Percentiles rank a stretch among this genome's conserved stretches.
Evolutionary conservation across 1,140 invertebrate species (phyloP).

Genomic region (Bursaphelenchus mucronatus): DNA sequence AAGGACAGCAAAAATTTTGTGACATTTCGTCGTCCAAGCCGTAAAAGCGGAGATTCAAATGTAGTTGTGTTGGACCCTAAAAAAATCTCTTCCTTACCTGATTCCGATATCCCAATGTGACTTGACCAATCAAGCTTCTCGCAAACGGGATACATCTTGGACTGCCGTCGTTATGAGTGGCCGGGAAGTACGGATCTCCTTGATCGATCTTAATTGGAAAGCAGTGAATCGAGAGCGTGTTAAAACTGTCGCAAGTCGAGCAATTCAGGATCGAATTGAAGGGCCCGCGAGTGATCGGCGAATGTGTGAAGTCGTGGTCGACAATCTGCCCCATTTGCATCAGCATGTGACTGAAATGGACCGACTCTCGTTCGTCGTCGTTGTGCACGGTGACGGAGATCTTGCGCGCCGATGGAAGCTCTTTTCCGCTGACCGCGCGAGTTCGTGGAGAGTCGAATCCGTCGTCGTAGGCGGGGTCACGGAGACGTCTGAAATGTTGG

Average conservation of each 20-base stretch:
- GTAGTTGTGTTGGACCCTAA: too few species aligned
- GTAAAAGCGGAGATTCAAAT: too few species aligned
- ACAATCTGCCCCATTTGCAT: conserved; percentile 71
- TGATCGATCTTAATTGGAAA: conserved; percentile 66
- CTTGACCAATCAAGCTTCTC: conserved; percentile 81
- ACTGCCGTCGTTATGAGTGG: conserved; percentile 71
- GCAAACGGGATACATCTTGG: conserved; percentile 85
- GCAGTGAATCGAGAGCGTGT: conserved; percentile 63
- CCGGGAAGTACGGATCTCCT: conserved; percentile 66
- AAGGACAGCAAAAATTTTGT: too few species aligned
- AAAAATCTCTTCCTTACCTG: conserved; percentile 35
- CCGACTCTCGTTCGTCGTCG: conserved; percentile 71
- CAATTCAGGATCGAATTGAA: conserved; percentile 57
- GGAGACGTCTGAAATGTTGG: conserved; percentile 67
- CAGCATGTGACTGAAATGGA: conserved; percentile 57
- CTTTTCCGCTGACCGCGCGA: conserved; percentile 30
- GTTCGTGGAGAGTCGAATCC: conserved; percentile 60
- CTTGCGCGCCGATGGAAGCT: conserved; percentile 69
- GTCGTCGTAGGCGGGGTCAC: conserved; percentile 82
- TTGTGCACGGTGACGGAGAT: conserved; percentile 80
- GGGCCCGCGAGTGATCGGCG: conserved; percentile 76
- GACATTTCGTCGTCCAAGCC: too few species aligned
- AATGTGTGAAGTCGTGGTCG: conserved; percentile 85
- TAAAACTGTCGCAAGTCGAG: conserved; percentile 49
- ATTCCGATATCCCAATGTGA: conserved; percentile 65